Conservation (phyloP, 2,113 vertebrate species). For the Gulo gulo region DNA sequence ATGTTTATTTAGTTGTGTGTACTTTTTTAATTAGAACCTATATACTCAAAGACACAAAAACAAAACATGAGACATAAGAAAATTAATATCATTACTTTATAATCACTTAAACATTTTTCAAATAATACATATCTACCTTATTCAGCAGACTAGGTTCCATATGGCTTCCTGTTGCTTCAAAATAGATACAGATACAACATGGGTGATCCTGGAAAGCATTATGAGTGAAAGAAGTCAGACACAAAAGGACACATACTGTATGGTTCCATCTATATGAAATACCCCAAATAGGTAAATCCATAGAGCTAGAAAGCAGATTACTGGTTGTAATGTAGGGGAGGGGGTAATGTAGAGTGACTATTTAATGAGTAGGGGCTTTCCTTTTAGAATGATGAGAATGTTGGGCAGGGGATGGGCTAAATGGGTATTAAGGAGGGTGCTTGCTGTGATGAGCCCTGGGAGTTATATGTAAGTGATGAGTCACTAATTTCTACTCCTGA, state of each 20-base stretch:
- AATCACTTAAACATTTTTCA: background rate
- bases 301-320: background rate
- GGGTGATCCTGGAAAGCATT: background rate
- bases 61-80: background rate
- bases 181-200: background rate
- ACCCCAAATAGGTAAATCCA: background rate
- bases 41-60: background rate
- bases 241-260: background rate
- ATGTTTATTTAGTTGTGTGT: background rate
- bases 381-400: background rate
- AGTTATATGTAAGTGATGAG: background rate
- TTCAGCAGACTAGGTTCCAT: background rate
- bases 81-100: background rate
- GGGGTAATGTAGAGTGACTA: background rate
- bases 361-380: background rate
- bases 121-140: background rate
- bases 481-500: background rate
- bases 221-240: background rate
- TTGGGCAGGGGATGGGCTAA: background rate
- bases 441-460: background rate
- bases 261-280: background rate
- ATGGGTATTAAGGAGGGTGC: background rate
- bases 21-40: background rate
- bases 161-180: background rate
- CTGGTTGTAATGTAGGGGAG: accelerated